Evolutionary conservation across 2,888 invertebrate species (phyloP).

Genomic region (Stegana nigrithorax): DNA sequence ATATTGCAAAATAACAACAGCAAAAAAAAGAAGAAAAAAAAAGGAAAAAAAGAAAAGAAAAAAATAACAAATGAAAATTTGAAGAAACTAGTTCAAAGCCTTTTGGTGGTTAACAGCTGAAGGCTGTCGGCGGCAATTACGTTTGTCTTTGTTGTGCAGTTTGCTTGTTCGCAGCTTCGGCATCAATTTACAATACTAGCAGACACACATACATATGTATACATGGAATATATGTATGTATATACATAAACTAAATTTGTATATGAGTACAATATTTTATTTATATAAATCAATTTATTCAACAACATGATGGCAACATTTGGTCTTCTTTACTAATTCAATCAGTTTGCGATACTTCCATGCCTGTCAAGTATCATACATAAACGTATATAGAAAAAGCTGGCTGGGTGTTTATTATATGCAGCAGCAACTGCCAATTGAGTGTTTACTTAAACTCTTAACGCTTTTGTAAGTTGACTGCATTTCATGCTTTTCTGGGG

Average conservation of each 20-base stretch:
- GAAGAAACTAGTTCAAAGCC: constrained; percentile 11
- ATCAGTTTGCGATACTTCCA: too few species aligned
- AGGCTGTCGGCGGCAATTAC: not conserved
- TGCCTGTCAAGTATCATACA: too few species aligned
- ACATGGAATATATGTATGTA: constrained; percentile 14
- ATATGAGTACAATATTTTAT: too few species aligned
- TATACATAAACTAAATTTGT: too few species aligned
- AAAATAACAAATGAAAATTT: not conserved
- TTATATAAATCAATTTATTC: too few species aligned
- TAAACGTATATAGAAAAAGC: too few species aligned
- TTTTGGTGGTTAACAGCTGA: constrained; percentile 6
- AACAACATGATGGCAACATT: too few species aligned
- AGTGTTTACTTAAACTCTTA: too few species aligned
- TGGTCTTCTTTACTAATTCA: too few species aligned
- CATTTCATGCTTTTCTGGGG: constrained; percentile 38
- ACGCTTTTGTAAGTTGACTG: constrained; percentile 11
- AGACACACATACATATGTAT: not conserved
- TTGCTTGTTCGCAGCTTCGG: not conserved
- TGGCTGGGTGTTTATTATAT: too few species aligned
- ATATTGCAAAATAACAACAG: constrained; percentile 25
- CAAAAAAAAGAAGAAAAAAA: constrained; percentile 22
- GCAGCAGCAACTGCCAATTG: too few species aligned
- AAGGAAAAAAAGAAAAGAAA: not conserved
- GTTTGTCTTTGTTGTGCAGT: constrained; percentile 7
- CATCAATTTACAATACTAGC: not conserved